phyloP scores from a whole-genome alignment of 2,797 vertebrate species.

The Cephalopachus bancanus region DNA sequence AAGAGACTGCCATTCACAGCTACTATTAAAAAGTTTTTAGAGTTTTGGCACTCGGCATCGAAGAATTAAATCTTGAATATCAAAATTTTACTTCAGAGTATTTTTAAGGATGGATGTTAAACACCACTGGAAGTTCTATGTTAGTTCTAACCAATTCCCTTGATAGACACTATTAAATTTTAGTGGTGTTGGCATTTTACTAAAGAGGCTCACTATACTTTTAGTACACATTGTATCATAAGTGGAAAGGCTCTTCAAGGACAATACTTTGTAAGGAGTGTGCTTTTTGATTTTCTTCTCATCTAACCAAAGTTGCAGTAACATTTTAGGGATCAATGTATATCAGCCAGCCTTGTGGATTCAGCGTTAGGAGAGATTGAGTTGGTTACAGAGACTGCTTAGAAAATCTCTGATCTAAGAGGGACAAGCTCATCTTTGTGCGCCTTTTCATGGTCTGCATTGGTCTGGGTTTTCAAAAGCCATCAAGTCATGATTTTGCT shows the following conservation, averaged over 20 bases:
- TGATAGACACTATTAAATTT: background rate
- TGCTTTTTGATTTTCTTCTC: background rate
- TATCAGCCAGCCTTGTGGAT: background rate
- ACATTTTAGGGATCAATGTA: background rate
- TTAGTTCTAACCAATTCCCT: background rate
- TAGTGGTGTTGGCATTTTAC: background rate
- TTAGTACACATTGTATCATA: background rate
- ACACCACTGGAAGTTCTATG: background rate
- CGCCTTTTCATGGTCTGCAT: background rate
- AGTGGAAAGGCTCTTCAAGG: constrained; percentile 31
- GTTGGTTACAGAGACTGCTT: background rate
- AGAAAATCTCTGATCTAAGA: background rate
- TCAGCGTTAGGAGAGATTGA: background rate
- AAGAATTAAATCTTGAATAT: background rate
- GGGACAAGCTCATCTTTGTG: background rate
- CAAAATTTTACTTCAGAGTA: background rate
- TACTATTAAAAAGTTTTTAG: background rate
- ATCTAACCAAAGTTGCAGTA: background rate
- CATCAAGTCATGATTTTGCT: background rate
- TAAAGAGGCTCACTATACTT: background rate
- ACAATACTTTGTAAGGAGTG: background rate
- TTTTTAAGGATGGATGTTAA: constrained; percentile 25
- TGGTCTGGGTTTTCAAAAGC: constrained; percentile 24
- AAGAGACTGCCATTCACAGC: background rate
- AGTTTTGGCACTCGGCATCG: constrained; percentile 5